Evolutionary conservation across 2,797 vertebrate genomes (phyloP).

Genomic region (Champsocephalus esox): DNA sequence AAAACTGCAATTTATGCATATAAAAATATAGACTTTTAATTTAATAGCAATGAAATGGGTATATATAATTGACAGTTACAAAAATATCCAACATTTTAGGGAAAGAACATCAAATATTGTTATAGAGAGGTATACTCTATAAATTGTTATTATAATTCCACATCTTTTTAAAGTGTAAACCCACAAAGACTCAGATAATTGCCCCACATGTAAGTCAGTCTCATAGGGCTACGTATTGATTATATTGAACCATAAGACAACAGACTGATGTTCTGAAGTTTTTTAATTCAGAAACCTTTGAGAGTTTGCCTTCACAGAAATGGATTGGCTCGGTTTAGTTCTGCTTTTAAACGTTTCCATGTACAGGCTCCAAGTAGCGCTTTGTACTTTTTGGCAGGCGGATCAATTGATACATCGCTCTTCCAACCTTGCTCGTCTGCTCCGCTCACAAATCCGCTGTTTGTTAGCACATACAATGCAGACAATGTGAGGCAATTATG

Average conservation of each 20-base stretch:
- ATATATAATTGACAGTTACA: too few species aligned
- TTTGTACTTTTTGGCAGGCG: conserved; percentile 8
- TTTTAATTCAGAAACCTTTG: not conserved
- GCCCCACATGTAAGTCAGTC: conserved; percentile 1
- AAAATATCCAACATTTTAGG: too few species aligned
- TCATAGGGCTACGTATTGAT: not conserved
- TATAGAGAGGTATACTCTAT: too few species aligned
- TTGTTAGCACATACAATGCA: conserved; percentile 40
- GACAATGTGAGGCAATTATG: conserved; percentile 46
- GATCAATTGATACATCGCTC: conserved; percentile 46
- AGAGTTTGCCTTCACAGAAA: conserved; percentile 12
- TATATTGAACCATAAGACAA: not conserved
- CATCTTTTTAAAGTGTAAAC: not conserved
- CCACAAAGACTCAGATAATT: not conserved
- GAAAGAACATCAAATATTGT: too few species aligned
- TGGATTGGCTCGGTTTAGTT: conserved; percentile 27
- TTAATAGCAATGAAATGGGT: too few species aligned
- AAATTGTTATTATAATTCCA: not conserved
- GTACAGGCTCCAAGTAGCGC: conserved; percentile 10
- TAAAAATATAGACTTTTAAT: too few species aligned
- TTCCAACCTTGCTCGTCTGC: conserved; percentile 20
- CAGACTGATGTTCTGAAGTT: not conserved
- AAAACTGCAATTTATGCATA: too few species aligned
- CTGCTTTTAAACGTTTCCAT: conserved; percentile 22
- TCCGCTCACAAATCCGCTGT: conserved; percentile 11